phyloP scores from a whole-genome alignment of 1,140 invertebrate species.

The Nasonia vitripennis region DNA sequence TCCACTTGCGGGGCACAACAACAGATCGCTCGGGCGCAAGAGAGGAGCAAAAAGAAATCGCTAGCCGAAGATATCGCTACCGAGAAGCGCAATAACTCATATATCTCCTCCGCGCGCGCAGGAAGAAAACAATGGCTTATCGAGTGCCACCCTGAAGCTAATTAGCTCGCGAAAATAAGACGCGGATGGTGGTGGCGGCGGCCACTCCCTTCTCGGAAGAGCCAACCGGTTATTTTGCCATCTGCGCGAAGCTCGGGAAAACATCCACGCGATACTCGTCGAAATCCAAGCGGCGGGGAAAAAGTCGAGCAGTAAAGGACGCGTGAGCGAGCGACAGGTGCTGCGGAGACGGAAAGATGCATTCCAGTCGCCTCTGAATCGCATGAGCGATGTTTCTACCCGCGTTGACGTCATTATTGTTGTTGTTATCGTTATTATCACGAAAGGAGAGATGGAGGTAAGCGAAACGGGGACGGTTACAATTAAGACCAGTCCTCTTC shows the following conservation, averaged over 20 bases:
- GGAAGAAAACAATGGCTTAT: background rate
- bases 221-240: background rate
- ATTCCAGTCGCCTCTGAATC: constrained; percentile 59
- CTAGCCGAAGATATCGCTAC: background rate
- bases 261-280: too few species aligned
- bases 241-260: background rate
- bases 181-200: too few species aligned
- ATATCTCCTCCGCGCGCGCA: background rate
- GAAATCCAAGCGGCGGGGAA: constrained; percentile 24
- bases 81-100: background rate
- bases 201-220: background rate
- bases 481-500: background rate
- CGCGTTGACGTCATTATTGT: too few species aligned
- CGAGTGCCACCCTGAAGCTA: background rate
- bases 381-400: constrained; percentile 9
- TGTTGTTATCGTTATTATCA: background rate
- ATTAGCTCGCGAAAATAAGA: background rate
- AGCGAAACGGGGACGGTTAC: background rate
- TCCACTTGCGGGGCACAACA: background rate
- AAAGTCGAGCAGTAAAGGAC: constrained; percentile 20
- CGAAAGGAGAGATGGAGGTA: background rate
- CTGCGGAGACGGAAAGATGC: constrained; percentile 54
- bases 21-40: too few species aligned
- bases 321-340: constrained; percentile 44
- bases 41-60: background rate